Evolutionary conservation across 2,797 vertebrate species (phyloP).

Genomic region (Phrynocephalus guinanensis): DNA sequence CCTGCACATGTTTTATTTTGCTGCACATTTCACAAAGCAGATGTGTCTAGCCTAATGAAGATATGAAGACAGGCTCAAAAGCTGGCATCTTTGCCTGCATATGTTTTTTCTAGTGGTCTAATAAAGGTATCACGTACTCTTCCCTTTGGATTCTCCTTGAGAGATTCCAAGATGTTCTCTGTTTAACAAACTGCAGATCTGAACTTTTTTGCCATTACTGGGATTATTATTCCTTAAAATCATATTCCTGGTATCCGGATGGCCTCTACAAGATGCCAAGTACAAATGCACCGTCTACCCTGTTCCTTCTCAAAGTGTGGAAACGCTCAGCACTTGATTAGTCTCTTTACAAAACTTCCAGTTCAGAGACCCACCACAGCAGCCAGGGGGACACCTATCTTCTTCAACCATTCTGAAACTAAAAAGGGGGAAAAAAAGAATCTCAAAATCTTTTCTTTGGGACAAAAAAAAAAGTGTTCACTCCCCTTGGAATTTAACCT

Average conservation of each 20-base stretch:
- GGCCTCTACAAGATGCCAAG: slow-evolving; percentile 58
- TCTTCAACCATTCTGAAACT: slow-evolving; percentile 73
- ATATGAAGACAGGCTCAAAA: too few species aligned
- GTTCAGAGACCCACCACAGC: slow-evolving; percentile 69
- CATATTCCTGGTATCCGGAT: slow-evolving; percentile 47
- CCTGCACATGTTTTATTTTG: too few species aligned
- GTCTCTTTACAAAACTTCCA: neutral
- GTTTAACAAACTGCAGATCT: neutral
- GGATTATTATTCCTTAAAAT: neutral
- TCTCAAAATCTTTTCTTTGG: slow-evolving; percentile 75
- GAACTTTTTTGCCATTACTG: neutral
- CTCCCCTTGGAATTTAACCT: slow-evolving; percentile 84
- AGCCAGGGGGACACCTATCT: slow-evolving; percentile 78
- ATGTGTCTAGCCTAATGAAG: too few species aligned
- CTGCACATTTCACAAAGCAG: too few species aligned
- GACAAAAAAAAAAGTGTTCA: slow-evolving; percentile 63
- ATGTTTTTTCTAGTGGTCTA: neutral
- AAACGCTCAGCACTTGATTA: neutral
- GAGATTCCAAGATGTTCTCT: neutral
- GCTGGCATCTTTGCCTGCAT: neutral
- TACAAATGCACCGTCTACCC: slow-evolving; percentile 20
- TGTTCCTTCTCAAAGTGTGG: neutral
- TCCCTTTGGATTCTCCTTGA: neutral
- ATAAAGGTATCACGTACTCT: neutral
- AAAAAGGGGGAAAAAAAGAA: slow-evolving; percentile 68